phyloP scores from a whole-genome alignment of 2,113 vertebrate species.

The Nyctereutes procyonoides region DNA sequence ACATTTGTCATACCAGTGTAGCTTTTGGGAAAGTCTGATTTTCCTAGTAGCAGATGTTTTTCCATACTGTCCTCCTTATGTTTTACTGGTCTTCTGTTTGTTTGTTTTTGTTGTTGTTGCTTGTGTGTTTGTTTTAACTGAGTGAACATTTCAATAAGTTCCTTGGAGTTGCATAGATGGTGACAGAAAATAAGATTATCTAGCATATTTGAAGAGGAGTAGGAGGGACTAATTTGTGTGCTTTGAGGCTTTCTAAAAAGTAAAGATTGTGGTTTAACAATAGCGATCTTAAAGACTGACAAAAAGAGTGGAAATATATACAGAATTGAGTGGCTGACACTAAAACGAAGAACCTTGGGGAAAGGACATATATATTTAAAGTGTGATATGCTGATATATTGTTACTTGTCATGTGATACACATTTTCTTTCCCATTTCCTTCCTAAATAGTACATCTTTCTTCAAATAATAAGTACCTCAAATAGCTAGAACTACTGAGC shows the following conservation, averaged over 20 bases:
- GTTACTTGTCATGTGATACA: neutral
- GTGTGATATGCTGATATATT: neutral
- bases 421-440: neutral
- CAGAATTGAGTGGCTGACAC: neutral
- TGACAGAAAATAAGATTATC: neutral
- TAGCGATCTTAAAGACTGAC: neutral
- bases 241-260: neutral
- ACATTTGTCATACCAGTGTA: neutral
- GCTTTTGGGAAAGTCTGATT: neutral
- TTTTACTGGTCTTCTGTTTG: neutral
- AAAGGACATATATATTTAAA: neutral
- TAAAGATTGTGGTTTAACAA: neutral
- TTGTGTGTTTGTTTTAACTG: neutral
- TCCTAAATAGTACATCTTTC: neutral
- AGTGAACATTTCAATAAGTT: neutral
- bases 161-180: neutral
- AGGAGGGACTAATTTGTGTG: neutral
- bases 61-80: neutral
- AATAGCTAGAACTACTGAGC: neutral
- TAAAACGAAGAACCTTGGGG: neutral
- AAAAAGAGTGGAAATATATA: neutral
- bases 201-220: neutral
- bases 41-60: neutral
- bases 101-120: neutral
- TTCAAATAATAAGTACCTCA: neutral